These are phyloP conservation scores for Ectropis crepuscularia DNA, from an alignment of 2,888 invertebrate genomes.

Conservation along the genomic window DNA sequence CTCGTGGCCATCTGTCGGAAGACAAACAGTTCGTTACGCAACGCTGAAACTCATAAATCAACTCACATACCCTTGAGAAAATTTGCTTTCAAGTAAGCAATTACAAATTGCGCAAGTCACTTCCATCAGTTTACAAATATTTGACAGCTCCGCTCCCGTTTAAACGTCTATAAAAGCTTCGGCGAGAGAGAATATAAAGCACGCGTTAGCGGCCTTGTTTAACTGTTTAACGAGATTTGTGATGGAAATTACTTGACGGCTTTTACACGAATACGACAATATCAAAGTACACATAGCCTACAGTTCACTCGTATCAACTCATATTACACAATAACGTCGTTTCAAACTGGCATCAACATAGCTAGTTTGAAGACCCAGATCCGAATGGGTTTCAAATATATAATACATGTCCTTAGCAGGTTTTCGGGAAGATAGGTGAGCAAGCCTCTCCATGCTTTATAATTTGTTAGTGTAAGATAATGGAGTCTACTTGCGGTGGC, in stretches of 20 bases:
- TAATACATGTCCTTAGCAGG: slow-evolving; percentile 34
- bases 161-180: slow-evolving; percentile 48
- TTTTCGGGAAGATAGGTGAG: slow-evolving; percentile 54
- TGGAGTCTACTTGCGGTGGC: slow-evolving; percentile 76
- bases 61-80: slow-evolving; percentile 38
- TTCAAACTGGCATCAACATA: slow-evolving; percentile 1
- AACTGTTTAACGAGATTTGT: slow-evolving; percentile 21
- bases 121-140: slow-evolving; percentile 49
- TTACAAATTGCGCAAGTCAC: slow-evolving; percentile 43
- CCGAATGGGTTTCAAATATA: slow-evolving; percentile 49
- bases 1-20: slow-evolving; percentile 86
- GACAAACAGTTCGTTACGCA: slow-evolving; percentile 38
- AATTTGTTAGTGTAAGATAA: slow-evolving; percentile 70
- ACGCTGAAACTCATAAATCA: slow-evolving; percentile 42
- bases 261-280: slow-evolving; percentile 11
- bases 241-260: slow-evolving; percentile 20
- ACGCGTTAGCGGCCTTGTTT: slow-evolving; percentile 22
- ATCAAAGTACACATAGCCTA: slow-evolving; percentile 21
- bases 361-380: slow-evolving; percentile 47
- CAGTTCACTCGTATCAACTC: background rate
- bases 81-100: slow-evolving; percentile 42
- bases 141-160: slow-evolving; percentile 49
- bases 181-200: slow-evolving; percentile 32
- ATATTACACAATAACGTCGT: background rate
- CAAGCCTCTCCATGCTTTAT: slow-evolving; percentile 77